Conservation (phyloP, 2,888 invertebrate genomes). For the Pachycephus smyrnensis region DNA sequence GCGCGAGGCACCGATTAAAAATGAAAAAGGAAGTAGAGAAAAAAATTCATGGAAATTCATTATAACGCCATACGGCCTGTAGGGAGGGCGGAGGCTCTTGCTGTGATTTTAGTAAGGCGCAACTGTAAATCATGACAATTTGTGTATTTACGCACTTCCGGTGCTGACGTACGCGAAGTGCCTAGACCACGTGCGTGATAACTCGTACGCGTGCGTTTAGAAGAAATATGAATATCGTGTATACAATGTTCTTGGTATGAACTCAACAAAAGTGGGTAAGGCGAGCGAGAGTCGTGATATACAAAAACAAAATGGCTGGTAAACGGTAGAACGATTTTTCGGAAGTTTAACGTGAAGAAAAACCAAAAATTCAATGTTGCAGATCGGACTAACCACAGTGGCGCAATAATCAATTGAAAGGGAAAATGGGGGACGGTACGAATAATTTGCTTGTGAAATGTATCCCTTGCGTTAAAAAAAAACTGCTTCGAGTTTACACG, state of each 20-base stretch:
- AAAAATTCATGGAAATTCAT: background rate
- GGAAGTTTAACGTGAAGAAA: too few species aligned
- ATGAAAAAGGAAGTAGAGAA: background rate
- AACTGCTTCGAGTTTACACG: too few species aligned
- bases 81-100: background rate
- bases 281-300: background rate
- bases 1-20: too few species aligned
- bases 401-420: background rate
- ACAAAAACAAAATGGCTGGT: too few species aligned
- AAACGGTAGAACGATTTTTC: too few species aligned
- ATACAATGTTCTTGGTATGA: background rate
- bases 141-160: background rate
- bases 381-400: background rate
- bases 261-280: background rate
- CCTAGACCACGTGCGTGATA: background rate
- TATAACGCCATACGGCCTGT: background rate
- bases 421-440: background rate
- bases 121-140: background rate
- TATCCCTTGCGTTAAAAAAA: background rate
- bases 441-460: background rate
- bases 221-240: background rate
- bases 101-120: background rate
- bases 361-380: background rate
- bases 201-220: background rate
- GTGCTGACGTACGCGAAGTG: background rate